phyloP scores from a whole-genome alignment of 2,797 vertebrate species.

The Kryptolebias ocellatus region DNA sequence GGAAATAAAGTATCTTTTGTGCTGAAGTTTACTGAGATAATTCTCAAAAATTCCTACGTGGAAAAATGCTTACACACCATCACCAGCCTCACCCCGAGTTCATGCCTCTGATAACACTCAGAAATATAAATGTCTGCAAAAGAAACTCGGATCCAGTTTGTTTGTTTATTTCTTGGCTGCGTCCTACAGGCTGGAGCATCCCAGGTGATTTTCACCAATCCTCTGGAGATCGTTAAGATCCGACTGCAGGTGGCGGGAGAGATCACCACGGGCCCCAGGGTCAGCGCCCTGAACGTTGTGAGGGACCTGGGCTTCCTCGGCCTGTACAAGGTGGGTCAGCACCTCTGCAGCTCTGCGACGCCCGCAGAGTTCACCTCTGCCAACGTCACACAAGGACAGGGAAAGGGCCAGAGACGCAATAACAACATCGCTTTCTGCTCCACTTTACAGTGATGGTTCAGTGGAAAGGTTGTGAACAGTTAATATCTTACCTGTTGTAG shows the following conservation, averaged over 20 bases:
- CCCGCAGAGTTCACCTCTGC: slow-evolving; percentile 46
- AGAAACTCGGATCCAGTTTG: slow-evolving; percentile 8
- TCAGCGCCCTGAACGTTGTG: slow-evolving; percentile 94
- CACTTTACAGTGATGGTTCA: background rate
- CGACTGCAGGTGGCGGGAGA: slow-evolving; percentile 98
- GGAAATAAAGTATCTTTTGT: slow-evolving; percentile 69
- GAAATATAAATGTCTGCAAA: background rate
- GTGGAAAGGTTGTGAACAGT: no score
- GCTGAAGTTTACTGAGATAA: slow-evolving; percentile 75
- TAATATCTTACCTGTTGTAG: no score
- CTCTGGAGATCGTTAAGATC: slow-evolving; percentile 99
- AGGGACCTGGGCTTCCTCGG: slow-evolving; percentile 95
- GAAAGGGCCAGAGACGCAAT: slow-evolving; percentile 35
- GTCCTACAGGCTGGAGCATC: slow-evolving; percentile 92
- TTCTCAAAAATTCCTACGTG: slow-evolving; percentile 57
- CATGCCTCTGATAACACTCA: slow-evolving; percentile 39
- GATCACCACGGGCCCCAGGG: slow-evolving; percentile 96
- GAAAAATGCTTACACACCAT: slow-evolving; percentile 74
- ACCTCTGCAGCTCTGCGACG: slow-evolving; percentile 36
- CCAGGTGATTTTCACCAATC: slow-evolving; percentile 99
- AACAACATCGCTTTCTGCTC: background rate
- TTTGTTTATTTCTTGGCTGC: slow-evolving; percentile 16
- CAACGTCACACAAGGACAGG: slow-evolving; percentile 54
- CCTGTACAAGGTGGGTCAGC: slow-evolving; percentile 93
- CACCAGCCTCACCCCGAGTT: slow-evolving; percentile 46